Evolutionary conservation across 2,113 vertebrate genomes (phyloP).

Genomic region (Alces alces): DNA sequence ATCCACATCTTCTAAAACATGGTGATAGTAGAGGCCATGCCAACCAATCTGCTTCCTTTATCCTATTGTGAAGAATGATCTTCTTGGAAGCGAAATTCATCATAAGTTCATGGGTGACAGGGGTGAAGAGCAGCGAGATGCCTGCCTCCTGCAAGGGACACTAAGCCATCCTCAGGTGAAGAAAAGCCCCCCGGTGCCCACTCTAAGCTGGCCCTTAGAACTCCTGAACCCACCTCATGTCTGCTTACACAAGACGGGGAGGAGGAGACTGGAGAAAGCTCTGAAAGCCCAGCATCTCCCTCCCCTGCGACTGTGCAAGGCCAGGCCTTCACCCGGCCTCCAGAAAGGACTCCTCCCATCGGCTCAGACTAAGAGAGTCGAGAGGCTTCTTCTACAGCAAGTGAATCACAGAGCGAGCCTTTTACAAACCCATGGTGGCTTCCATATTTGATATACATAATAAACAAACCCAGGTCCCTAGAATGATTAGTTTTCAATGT

Average conservation of each 20-base stretch:
- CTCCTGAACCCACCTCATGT: neutral
- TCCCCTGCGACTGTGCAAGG: neutral
- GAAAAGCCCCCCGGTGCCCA: fast-evolving
- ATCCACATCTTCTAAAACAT: conserved; percentile 83
- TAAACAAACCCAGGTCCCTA: conserved; percentile 44
- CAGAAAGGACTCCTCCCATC: neutral
- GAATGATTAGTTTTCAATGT: conserved; percentile 63
- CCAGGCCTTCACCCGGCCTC: neutral
- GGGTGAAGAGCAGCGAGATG: neutral
- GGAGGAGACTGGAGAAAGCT: neutral
- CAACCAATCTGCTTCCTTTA: conserved; percentile 81
- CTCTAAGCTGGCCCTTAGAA: neutral
- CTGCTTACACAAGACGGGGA: neutral
- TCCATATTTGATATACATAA: conserved; percentile 62
- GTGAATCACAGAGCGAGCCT: conserved; percentile 55
- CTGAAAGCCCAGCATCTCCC: neutral
- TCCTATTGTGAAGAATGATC: conserved; percentile 74
- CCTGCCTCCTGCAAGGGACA: neutral
- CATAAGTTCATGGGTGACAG: conserved; percentile 74
- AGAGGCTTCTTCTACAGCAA: conserved; percentile 32
- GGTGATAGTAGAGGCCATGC: conserved; percentile 81
- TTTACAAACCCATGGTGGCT: conserved; percentile 46
- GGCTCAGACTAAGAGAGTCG: conserved; percentile 50
- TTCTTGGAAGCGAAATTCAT: conserved; percentile 79
- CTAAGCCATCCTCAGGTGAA: neutral